Conservation (phyloP, 64 coral and sea anemone genomes). For the Porites australiensis region DNA sequence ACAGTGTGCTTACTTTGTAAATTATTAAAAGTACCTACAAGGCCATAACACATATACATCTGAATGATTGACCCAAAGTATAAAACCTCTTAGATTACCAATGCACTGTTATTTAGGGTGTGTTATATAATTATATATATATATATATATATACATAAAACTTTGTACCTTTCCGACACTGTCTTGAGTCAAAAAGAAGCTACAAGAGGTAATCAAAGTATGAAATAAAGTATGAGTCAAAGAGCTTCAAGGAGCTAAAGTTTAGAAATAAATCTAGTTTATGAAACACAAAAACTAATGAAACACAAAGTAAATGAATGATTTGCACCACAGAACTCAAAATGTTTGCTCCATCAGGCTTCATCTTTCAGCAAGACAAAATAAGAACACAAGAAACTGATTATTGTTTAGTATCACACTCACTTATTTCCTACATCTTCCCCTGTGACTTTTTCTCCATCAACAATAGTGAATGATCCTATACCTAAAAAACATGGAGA, state of each 20-base stretch:
- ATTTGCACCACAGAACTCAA: not conserved
- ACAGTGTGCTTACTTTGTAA: too few relatives aligned
- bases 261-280: not conserved
- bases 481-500: constrained; percentile 62
- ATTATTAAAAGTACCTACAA: too few relatives aligned
- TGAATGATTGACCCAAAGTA: too few relatives aligned
- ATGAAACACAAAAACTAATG: not conserved
- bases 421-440: constrained; percentile 97
- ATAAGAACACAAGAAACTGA: not conserved
- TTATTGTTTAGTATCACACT: not conserved
- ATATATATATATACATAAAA: not conserved
- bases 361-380: not conserved
- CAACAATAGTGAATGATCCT: constrained; percentile 94
- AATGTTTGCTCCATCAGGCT: not conserved
- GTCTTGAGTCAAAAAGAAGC: constrained; percentile 95
- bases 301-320: not conserved
- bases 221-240: not conserved
- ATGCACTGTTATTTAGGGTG: too few relatives aligned
- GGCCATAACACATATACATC: too few relatives aligned
- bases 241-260: not conserved
- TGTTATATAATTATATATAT: too few relatives aligned
- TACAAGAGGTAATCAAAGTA: constrained; percentile 12
- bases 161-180: constrained; percentile 83
- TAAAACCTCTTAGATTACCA: too few relatives aligned
- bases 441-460: constrained; percentile 83